These are phyloP conservation scores for Pachymerium ferrugineum DNA, from an alignment of 2,888 invertebrate species.

Conservation along the genomic window DNA sequence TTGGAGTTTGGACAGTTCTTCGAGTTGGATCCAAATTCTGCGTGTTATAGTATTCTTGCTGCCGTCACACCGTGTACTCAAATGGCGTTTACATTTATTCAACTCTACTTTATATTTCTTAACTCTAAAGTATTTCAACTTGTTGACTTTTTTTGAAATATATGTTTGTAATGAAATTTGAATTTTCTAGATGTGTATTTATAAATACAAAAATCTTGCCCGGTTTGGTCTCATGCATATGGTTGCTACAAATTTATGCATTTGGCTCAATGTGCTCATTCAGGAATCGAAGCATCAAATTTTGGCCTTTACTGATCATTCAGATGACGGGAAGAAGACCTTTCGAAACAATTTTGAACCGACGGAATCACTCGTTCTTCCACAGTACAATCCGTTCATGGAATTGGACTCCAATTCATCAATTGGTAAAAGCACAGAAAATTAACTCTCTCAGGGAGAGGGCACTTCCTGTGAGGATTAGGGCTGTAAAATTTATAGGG, in stretches of 20 bases:
- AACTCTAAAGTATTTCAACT: constrained; percentile 83
- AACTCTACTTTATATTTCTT: constrained; percentile 96
- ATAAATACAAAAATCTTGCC: constrained; percentile 57
- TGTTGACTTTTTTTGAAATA: neutral
- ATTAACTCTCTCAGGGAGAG: too few species aligned
- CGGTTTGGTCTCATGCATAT: constrained; percentile 97
- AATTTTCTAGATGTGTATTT: constrained; percentile 69
- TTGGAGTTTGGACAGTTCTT: constrained; percentile 92
- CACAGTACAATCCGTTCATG: neutral
- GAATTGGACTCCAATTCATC: neutral
- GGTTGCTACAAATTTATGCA: constrained; percentile 95
- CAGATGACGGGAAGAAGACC: neutral
- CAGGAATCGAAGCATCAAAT: constrained; percentile 95
- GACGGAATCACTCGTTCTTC: neutral
- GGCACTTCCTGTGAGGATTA: too few species aligned
- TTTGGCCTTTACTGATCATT: constrained; percentile 53
- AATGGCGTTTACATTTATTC: constrained; percentile 94
- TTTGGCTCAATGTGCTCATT: constrained; percentile 85
- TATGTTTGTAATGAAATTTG: neutral
- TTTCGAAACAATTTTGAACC: neutral
- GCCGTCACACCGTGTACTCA: constrained; percentile 85
- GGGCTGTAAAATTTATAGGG: too few species aligned
- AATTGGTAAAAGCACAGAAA: too few species aligned
- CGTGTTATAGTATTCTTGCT: constrained; percentile 72
- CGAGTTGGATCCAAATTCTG: constrained; percentile 77